Evolutionary conservation across 2,797 vertebrate genomes (phyloP).

Genomic region (Erethizon dorsatum): DNA sequence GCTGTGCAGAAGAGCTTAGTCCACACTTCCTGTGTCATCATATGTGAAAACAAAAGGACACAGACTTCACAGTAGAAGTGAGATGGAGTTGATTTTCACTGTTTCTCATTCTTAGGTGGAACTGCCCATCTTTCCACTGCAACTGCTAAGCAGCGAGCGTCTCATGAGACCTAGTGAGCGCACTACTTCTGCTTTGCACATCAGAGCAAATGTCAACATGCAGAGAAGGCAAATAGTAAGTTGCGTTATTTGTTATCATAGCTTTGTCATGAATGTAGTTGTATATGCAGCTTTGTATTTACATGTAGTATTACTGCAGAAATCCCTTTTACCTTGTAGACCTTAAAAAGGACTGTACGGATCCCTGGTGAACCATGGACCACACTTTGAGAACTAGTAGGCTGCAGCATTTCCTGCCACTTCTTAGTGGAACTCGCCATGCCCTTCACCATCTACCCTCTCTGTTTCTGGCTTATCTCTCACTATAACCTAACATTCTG

Average conservation of each 20-base stretch:
- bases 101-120: not conserved
- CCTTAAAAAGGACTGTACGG: too few relatives aligned
- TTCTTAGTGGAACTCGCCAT: not conserved
- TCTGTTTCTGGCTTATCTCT: not conserved
- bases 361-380: accelerated
- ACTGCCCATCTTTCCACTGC: accelerated
- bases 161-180: not conserved
- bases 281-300: not conserved
- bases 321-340: not conserved
- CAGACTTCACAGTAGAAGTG: accelerated
- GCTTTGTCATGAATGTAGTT: accelerated
- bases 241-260: not conserved
- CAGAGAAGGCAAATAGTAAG: not conserved
- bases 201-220: accelerated
- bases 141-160: not conserved
- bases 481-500: accelerated
- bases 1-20: accelerated
- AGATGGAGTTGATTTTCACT: accelerated
- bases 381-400: not conserved
- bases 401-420: accelerated
- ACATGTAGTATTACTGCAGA: too few relatives aligned
- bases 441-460: too few relatives aligned
- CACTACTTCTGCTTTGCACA: too few relatives aligned
- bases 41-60: accelerated
- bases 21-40: accelerated